Base-by-base conservation (phyloP, 2,113 vertebrate genomes). In the Uria lomvia region DNA sequence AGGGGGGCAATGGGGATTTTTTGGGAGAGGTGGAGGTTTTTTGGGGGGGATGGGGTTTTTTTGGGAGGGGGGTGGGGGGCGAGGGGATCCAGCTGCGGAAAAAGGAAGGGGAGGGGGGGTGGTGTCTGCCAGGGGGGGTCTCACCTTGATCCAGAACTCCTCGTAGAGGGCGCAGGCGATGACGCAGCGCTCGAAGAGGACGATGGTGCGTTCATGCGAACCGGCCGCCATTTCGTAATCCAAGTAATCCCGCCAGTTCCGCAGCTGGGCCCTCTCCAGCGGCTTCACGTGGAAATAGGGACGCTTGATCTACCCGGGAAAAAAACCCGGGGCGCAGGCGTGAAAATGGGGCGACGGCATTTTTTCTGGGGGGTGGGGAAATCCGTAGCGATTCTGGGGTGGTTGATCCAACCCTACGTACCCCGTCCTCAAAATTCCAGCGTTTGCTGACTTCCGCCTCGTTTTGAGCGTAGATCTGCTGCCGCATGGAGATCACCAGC, bases 101-200 rank as follows among this genome's bases (percentile, higher is more conserved):
- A 34, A 45, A 32, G 26, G 26, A 50, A 22, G 19, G 9, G 20
- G 52, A 26, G 52, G 10, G 52, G 52, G 50, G 50, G 38, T 36
- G 36, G 38, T 9, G 27, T 15, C 43, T 15, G 16, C 16, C 16
- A 6, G 15, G 17, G 43, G 18, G 43, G 43, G 4, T 18, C 97
- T 90, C 91, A 99, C 99, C 98, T 98, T 98, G 91, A 96, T 97
- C 99, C 99, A 99, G 92, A 98, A 98, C 94, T 99, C 98, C 94
- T 99, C 98, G 66, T 99, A 99, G 72, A 99, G 97, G 24, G 99
- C 98, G 26, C 98, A 99, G 85, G 98, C 98, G 38, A 99, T 98
- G 86, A 99, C 95, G 78, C 99, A 99, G 74, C 98, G 98, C 91
- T 99, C 99, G 62, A 98, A 99, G 16, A 99, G 97, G 26, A 98